Evolutionary conservation across 2,113 vertebrate species (phyloP).

Genomic region (Sturnira hondurensis): DNA sequence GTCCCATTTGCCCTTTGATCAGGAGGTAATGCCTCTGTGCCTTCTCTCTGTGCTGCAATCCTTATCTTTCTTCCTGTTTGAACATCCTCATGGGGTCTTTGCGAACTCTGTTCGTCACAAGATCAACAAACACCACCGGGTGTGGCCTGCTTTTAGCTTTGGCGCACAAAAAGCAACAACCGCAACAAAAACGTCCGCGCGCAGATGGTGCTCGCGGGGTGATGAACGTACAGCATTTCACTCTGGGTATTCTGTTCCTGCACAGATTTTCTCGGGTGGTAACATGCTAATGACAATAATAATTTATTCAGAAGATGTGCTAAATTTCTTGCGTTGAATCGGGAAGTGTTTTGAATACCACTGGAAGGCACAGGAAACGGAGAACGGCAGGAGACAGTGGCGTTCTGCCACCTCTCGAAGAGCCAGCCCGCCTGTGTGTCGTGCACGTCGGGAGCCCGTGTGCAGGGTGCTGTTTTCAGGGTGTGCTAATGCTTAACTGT

Average conservation of each 20-base stretch:
- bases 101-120: conserved; percentile 71
- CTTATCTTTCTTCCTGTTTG: conserved; percentile 69
- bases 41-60: conserved; percentile 48
- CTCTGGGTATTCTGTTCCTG: conserved; percentile 23
- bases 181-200: conserved; percentile 33
- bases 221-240: conserved; percentile 46
- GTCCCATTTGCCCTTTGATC: conserved; percentile 48
- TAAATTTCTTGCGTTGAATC: conserved; percentile 78
- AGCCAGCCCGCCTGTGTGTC: conserved; percentile 80
- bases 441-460: conserved; percentile 65
- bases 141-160: conserved; percentile 62
- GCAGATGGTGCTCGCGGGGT: conserved; percentile 6
- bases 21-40: neutral
- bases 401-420: conserved; percentile 80
- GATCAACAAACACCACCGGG: conserved; percentile 73
- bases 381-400: conserved; percentile 81
- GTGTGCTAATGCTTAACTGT: conserved; percentile 77
- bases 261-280: conserved; percentile 65
- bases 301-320: conserved; percentile 75
- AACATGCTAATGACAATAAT: conserved; percentile 80
- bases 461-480: conserved; percentile 71
- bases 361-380: conserved; percentile 82
- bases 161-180: conserved; percentile 54
- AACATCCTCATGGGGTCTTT: conserved; percentile 74
- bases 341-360: conserved; percentile 84